A percentile compares a stretch with the other conserved stretches of the same genome.
phyloP scores from a whole-genome alignment of 2,888 invertebrate genomes.

The Brenthis daphne region DNA sequence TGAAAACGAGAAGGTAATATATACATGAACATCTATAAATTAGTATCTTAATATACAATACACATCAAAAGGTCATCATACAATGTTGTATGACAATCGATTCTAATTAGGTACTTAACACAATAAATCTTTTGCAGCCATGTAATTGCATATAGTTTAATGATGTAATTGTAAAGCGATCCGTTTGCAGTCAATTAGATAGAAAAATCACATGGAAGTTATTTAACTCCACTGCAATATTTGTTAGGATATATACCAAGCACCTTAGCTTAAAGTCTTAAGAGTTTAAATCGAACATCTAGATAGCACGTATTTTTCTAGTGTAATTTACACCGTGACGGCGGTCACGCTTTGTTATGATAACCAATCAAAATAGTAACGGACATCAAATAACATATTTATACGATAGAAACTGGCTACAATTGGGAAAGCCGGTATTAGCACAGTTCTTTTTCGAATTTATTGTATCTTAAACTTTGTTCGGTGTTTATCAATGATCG shows the following conservation, averaged over 20 bases:
- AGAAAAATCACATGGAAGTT: slow-evolving; percentile 29
- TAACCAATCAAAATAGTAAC: slow-evolving; percentile 34
- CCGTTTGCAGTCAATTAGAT: slow-evolving; percentile 35
- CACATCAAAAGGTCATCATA: no score
- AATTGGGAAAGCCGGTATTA: background rate
- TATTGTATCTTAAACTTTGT: no score
- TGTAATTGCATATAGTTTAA: slow-evolving; percentile 7
- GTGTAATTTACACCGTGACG: slow-evolving; percentile 40
- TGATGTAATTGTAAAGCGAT: slow-evolving; percentile 22
- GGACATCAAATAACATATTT: slow-evolving; percentile 26
- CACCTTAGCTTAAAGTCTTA: slow-evolving; percentile 24
- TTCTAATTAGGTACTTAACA: no score
- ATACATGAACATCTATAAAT: no score
- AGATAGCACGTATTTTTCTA: slow-evolving; percentile 13
- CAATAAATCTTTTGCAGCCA: background rate
- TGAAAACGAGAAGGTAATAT: no score
- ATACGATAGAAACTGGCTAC: background rate
- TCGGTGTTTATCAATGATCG: no score
- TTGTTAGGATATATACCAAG: slow-evolving; percentile 26
- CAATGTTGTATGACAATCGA: no score
- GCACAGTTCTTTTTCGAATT: no score
- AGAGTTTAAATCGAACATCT: slow-evolving; percentile 18
- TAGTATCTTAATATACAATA: no score
- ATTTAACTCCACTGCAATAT: slow-evolving; percentile 26
- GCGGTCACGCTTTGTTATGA: slow-evolving; percentile 41